phyloP scores from a whole-genome alignment of 2,797 vertebrate species.

The Peromyscus aztecus region DNA sequence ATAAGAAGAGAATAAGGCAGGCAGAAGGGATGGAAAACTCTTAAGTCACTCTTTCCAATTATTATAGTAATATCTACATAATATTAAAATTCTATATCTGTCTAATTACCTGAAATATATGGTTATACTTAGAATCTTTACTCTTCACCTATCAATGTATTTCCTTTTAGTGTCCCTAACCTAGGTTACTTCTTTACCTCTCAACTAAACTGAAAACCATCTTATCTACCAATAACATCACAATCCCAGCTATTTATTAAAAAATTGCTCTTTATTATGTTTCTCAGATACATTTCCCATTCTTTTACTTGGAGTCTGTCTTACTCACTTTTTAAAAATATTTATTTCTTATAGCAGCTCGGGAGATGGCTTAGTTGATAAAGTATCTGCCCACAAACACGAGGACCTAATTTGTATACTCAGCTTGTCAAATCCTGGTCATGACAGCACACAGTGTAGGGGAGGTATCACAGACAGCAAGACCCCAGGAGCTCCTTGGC shows the following conservation, averaged over 20 bases:
- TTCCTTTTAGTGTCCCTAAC: neutral
- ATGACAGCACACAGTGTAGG: neutral
- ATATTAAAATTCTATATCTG: neutral
- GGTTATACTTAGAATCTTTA: neutral
- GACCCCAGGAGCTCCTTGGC: neutral
- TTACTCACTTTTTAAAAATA: neutral
- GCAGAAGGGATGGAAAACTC: neutral
- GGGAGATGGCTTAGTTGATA: neutral
- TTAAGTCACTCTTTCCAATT: neutral
- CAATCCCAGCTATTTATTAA: neutral
- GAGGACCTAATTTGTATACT: neutral
- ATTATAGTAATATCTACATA: neutral
- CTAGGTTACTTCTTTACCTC: neutral
- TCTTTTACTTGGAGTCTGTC: neutral
- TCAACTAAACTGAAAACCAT: constrained; percentile 19
- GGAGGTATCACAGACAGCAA: neutral
- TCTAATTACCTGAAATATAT: neutral
- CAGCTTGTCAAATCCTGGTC: neutral
- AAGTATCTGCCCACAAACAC: neutral
- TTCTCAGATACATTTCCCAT: neutral
- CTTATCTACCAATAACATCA: neutral
- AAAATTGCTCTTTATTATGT: neutral
- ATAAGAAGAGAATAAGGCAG: neutral
- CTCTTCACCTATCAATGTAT: neutral
- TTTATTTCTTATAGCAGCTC: neutral